A percentile compares a stretch with the other conserved stretches of the same genome.
phyloP scores from a whole-genome alignment of 1,140 invertebrate genomes.

The Venturia canescens region DNA sequence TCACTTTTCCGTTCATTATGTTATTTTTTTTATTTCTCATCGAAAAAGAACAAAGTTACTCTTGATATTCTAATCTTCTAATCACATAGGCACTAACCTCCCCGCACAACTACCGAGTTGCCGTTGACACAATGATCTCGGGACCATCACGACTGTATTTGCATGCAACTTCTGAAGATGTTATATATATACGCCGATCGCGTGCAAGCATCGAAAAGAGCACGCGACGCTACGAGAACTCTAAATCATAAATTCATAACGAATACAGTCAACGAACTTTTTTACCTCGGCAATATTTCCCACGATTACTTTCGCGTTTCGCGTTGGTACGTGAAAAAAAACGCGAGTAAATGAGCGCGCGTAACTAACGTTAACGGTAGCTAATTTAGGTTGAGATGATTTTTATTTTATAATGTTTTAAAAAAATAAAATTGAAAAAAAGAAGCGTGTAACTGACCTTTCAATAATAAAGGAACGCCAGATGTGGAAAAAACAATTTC shows the following conservation, averaged over 20 bases:
- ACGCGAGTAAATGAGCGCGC: not conserved
- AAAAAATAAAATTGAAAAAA: not conserved
- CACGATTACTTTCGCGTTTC: conserved; percentile 9
- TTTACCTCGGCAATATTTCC: conserved; percentile 22
- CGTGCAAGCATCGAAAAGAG: not conserved
- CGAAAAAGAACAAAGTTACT: not conserved
- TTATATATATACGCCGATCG: not conserved
- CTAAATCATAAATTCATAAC: conserved; percentile 27
- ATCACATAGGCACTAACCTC: too few relatives aligned
- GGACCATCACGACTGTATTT: not conserved
- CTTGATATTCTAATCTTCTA: too few relatives aligned
- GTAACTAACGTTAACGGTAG: not conserved
- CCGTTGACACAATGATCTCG: conserved; percentile 5
- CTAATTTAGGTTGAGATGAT: not conserved
- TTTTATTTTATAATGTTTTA: not conserved
- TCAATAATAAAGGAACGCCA: not conserved
- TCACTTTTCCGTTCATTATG: conserved; percentile 27
- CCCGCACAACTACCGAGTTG: too few relatives aligned
- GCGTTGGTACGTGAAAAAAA: not conserved
- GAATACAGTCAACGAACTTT: conserved; percentile 22
- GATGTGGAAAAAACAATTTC: not conserved
- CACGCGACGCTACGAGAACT: not conserved
- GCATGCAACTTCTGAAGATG: conserved; percentile 20
- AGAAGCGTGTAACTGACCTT: not conserved
- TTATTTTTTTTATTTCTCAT: not conserved